Evolutionary conservation across 1,140 invertebrate species (phyloP).

Genomic region (Anoplolepis gracilipes): DNA sequence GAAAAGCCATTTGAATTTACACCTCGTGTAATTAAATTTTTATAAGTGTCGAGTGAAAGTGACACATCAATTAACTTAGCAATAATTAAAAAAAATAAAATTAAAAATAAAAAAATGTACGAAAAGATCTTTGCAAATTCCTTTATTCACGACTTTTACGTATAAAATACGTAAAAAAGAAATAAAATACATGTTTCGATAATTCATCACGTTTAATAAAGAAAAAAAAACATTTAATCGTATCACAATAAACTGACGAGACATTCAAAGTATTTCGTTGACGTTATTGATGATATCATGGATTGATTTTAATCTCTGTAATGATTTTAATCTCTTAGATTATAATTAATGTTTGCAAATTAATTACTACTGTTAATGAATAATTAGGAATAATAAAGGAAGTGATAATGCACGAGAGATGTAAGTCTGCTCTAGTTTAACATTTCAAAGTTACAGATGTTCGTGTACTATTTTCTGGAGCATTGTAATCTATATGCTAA

Average conservation of each 20-base stretch:
- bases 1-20: too few species aligned
- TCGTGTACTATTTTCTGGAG: constrained; percentile 11
- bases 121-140: background rate
- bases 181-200: background rate
- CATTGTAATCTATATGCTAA: background rate
- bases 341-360: background rate
- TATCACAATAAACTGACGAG: background rate
- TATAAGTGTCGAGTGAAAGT: too few species aligned
- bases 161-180: background rate
- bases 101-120: too few species aligned
- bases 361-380: background rate
- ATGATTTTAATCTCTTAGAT: background rate
- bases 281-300: background rate
- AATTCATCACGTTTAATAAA: background rate
- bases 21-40: too few species aligned
- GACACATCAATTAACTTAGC: too few species aligned
- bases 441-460: background rate
- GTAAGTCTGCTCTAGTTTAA: background rate
- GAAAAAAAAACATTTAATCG: background rate
- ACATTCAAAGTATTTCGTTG: too few species aligned
- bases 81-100: too few species aligned
- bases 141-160: background rate
- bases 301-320: background rate
- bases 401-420: background rate
- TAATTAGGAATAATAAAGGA: background rate